These are phyloP conservation scores for Ennomos quercinarius DNA, from an alignment of 2,888 invertebrate species.

Conservation along the genomic window DNA sequence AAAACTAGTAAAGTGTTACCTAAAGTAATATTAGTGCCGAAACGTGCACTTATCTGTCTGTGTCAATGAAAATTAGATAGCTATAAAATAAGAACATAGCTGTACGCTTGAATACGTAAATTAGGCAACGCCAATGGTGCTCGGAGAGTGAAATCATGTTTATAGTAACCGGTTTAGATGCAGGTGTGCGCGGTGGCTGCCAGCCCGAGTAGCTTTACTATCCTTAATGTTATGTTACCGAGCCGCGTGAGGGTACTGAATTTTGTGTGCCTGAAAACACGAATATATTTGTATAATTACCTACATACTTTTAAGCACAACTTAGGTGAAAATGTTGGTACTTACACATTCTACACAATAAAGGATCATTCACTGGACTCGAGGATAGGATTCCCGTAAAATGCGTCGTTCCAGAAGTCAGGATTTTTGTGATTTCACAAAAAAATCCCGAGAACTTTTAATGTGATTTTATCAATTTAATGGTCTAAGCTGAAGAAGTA, in stretches of 20 bases:
- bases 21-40: neutral
- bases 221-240: constrained; percentile 13
- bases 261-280: neutral
- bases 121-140: constrained; percentile 46
- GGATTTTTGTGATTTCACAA: too few relatives aligned
- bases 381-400: too few relatives aligned
- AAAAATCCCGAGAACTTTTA: too few relatives aligned
- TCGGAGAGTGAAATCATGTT: constrained; percentile 81
- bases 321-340: too few relatives aligned
- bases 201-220: constrained; percentile 17
- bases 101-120: constrained; percentile 40
- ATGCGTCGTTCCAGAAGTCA: too few relatives aligned
- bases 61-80: constrained; percentile 15
- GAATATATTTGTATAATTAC: too few relatives aligned
- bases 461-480: too few relatives aligned
- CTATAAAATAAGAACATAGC: constrained; percentile 23
- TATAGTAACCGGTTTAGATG: constrained; percentile 72
- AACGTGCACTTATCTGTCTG: constrained; percentile 6
- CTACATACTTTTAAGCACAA: too few relatives aligned
- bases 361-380: too few relatives aligned
- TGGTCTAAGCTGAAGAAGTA: too few relatives aligned
- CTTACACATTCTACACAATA: too few relatives aligned
- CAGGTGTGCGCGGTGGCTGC: constrained; percentile 63
- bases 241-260: constrained; percentile 5
- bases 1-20: too few relatives aligned